Percentiles rank a stretch among this genome's conserved stretches.
phyloP scores from a whole-genome alignment of 2,888 invertebrate species.

The Buathra laborator region DNA sequence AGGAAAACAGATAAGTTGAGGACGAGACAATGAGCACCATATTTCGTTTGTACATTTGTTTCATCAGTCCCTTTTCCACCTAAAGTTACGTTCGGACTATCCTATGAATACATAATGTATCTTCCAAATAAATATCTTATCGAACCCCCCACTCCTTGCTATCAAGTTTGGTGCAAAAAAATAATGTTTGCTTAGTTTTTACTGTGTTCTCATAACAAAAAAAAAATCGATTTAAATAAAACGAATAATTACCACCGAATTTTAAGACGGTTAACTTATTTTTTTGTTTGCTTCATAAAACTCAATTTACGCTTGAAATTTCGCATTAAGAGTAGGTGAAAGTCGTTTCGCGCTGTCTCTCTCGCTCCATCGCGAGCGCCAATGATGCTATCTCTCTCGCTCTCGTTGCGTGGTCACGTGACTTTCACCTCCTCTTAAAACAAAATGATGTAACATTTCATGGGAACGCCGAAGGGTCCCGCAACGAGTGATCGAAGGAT shows the following conservation, averaged over 20 bases:
- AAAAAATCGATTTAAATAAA: conserved; percentile 70
- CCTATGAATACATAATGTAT: conserved; percentile 80
- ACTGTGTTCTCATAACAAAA: conserved; percentile 76
- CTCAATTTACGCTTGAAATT: too few species aligned
- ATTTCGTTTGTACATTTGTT: conserved; percentile 84
- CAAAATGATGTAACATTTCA: too few species aligned
- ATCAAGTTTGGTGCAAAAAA: conserved; percentile 71
- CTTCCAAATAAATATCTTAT: conserved; percentile 83
- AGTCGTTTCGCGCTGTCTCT: too few species aligned
- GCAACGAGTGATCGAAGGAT: too few species aligned
- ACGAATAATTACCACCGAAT: conserved; percentile 48
- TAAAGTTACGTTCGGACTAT: conserved; percentile 76
- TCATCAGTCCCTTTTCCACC: conserved; percentile 73
- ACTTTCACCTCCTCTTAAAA: too few species aligned
- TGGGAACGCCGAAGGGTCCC: too few species aligned
- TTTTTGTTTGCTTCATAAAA: not conserved
- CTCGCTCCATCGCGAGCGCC: too few species aligned
- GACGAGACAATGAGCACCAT: conserved; percentile 76
- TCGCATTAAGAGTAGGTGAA: too few species aligned
- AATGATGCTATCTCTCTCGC: too few species aligned
- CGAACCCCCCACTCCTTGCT: conserved; percentile 71
- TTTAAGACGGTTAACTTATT: not conserved
- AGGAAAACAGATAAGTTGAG: conserved; percentile 68
- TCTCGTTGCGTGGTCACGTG: too few species aligned
- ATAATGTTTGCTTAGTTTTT: conserved; percentile 70